These are phyloP conservation scores for Athrips mouffetella DNA, from an alignment of 2,888 invertebrate species.

Conservation along the genomic window DNA sequence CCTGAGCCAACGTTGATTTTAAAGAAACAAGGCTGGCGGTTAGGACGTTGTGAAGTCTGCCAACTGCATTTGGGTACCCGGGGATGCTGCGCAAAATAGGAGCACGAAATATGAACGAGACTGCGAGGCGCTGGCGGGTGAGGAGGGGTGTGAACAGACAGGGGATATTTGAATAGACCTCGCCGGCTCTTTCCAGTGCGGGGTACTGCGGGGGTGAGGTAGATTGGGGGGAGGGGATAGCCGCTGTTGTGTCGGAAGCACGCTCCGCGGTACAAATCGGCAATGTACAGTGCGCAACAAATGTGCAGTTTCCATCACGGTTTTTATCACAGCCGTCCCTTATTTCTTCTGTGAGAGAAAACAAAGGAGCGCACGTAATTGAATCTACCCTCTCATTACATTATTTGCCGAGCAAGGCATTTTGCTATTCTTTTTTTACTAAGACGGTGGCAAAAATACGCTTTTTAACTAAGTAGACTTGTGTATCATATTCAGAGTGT, in stretches of 20 bases:
- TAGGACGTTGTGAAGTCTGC: slow-evolving; percentile 67
- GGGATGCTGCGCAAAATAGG: slow-evolving; percentile 80
- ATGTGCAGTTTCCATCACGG: slow-evolving; percentile 68
- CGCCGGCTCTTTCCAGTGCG: slow-evolving; percentile 61
- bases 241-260: slow-evolving; percentile 75
- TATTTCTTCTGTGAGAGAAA: slow-evolving; percentile 43
- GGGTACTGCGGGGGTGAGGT: slow-evolving; percentile 33
- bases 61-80: slow-evolving; percentile 71
- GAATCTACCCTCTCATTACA: slow-evolving; percentile 71
- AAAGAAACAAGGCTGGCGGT: slow-evolving; percentile 21
- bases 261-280: slow-evolving; percentile 64
- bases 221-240: slow-evolving; percentile 34
- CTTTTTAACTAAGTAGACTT: background rate
- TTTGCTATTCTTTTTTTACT: slow-evolving; percentile 21
- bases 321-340: slow-evolving; percentile 53
- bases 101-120: slow-evolving; percentile 79
- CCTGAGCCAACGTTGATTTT: slow-evolving; percentile 32
- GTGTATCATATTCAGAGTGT: too few relatives aligned
- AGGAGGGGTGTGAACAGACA: slow-evolving; percentile 72
- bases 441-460: background rate
- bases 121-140: slow-evolving; percentile 75
- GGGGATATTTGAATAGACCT: slow-evolving; percentile 75
- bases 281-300: slow-evolving; percentile 66
- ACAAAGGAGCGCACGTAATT: slow-evolving; percentile 67
- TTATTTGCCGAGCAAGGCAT: slow-evolving; percentile 61